A percentile compares a stretch with the other conserved stretches of the same genome.
Conservation (phyloP, 2,888 invertebrate genomes). For the Lasioglossum calceatum region DNA sequence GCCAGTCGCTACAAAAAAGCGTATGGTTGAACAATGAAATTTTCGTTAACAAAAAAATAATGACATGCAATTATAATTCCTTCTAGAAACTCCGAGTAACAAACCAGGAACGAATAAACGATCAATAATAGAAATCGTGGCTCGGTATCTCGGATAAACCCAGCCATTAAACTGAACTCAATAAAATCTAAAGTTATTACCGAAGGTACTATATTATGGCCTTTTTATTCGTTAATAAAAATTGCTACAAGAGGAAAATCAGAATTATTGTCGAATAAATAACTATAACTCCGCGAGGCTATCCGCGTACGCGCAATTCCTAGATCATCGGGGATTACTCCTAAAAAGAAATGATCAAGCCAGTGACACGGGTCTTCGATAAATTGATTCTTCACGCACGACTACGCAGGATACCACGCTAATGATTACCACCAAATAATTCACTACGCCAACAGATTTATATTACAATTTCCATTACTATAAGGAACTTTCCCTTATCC, state of each 20-base stretch:
- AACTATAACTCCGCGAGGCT: not conserved
- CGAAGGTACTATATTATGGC: not conserved
- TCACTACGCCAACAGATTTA: conserved; percentile 4
- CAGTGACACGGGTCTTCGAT: conserved; percentile 29
- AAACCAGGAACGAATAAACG: not conserved
- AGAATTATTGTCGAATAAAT: conserved; percentile 27
- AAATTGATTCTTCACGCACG: conserved; percentile 56
- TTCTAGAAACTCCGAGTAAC: not conserved
- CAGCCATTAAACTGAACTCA: not conserved
- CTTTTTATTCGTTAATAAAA: not conserved
- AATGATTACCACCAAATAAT: conserved; percentile 46
- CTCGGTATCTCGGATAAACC: not conserved
- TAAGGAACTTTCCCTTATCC: conserved; percentile 14
- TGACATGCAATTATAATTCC: not conserved
- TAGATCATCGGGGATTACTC: conserved; percentile 21
- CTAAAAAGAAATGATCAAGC: conserved; percentile 2
- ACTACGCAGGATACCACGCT: conserved; percentile 34
- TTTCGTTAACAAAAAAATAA: not conserved
- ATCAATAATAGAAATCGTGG: not conserved
- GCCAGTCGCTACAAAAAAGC: not conserved
- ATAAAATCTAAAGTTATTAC: not conserved
- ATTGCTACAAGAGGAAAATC: conserved; percentile 2
- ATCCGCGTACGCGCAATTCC: conserved; percentile 26
- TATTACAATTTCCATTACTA: conserved; percentile 21
- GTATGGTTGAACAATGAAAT: not conserved